Percentiles rank a stretch among this genome's conserved stretches.
Evolutionary conservation across 2,113 vertebrate species (phyloP).

Genomic region (Gallinago media): DNA sequence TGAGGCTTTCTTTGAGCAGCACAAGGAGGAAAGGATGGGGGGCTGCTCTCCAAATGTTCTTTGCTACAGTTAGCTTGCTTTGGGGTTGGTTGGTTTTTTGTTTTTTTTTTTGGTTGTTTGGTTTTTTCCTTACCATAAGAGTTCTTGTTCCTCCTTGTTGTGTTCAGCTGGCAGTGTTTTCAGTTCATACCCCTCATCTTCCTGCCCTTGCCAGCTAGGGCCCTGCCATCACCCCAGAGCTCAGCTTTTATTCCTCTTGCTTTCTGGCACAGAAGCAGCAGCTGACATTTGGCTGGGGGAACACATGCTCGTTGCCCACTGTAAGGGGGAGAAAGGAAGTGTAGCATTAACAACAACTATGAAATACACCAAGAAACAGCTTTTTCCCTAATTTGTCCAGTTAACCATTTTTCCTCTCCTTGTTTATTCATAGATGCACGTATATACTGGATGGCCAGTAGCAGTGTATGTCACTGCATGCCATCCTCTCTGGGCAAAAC

Average conservation of each 20-base stretch:
- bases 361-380: not conserved
- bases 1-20: fast-evolving
- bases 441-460: not conserved
- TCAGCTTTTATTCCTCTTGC: not conserved
- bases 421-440: not conserved
- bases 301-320: not conserved
- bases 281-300: not conserved
- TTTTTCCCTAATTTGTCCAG: not conserved
- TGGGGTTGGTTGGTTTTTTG: not conserved
- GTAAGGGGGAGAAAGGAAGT: not conserved
- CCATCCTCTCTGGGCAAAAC: not conserved
- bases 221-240: not conserved
- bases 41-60: not conserved
- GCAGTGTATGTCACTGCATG: not conserved
- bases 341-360: not conserved
- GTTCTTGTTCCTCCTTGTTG: not conserved
- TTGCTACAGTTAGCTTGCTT: not conserved
- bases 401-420: not conserved
- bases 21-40: not conserved
- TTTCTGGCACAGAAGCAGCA: not conserved
- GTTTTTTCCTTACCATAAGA: not conserved
- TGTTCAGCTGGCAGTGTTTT: not conserved
- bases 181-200: not conserved
- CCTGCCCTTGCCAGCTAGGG: fast-evolving
- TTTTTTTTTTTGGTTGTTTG: not conserved